Base-by-base conservation (phyloP, 2,797 vertebrate genomes). In the Lutjanus campechanus region DNA sequence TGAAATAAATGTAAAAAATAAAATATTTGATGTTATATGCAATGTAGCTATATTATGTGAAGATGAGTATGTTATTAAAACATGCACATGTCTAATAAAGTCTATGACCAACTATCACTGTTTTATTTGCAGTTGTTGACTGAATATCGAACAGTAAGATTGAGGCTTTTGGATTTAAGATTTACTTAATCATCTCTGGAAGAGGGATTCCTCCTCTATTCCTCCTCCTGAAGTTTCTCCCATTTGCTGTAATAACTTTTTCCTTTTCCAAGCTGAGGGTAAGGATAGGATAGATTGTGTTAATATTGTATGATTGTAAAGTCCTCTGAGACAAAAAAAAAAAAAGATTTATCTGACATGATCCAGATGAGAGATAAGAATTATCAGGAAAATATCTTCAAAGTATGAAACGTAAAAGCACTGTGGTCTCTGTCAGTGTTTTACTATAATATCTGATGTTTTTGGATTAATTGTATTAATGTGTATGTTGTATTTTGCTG, bases 71-170 rank as follows among this genome's bases (percentile, higher is more conserved):
- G 93, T 94, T 94, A 89, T 83, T 79, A 85, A 92, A 94, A 93
- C 91, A 94, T 91, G 89, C 93, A 95, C 88, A 94, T 87, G 89
- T 88, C 90, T 60, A 96, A 95, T 96, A 96, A 96, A 96, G 94
- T 94, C 86, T 93, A 94, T 93, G 76, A 92, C 58, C 82, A 92
- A 91, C 67, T 60, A 17, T 53, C 15, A 59, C 46, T 58, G 46
- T 47, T 66, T 60, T n/a, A 9, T 51, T 81, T 67, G 17, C 66
- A 19, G 61, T 51, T 74, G 15, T 9, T 68, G 20, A 43, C 41
- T 22, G 40, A 73, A 11, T 51, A 36, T 51, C 2, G 22, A 50
- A 41, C 9, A 72, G 12, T 47, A 15, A 56, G 4, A 68, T 5
- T 7, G 11, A 41, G 11, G 8, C 8, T 46, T 51, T 16, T 1